These are phyloP conservation scores for Bubalus kerabau DNA, from an alignment of 2,113 vertebrate species.

Conservation along the genomic window DNA sequence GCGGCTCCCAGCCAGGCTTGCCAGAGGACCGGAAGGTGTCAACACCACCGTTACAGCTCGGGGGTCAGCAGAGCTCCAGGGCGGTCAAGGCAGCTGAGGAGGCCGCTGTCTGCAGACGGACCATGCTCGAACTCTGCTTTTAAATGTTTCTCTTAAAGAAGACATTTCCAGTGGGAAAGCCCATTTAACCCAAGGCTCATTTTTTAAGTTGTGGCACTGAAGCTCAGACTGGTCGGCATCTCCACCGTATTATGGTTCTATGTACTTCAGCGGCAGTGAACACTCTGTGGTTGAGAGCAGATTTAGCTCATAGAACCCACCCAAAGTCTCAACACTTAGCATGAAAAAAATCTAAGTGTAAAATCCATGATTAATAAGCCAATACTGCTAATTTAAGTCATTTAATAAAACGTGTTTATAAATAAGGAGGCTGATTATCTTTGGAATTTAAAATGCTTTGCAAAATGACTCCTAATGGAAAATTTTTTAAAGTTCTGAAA, in stretches of 20 bases:
- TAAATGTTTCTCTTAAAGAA: neutral
- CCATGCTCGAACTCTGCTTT: neutral
- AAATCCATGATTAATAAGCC: neutral
- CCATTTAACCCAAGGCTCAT: neutral
- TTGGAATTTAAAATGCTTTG: neutral
- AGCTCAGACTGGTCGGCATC: rapidly evolving
- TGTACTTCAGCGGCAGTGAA: rapidly evolving
- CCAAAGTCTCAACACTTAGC: no score
- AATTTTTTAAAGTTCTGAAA: neutral
- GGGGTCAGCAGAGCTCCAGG: neutral
- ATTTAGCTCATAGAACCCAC: neutral
- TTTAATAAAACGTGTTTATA: neutral
- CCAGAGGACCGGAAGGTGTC: neutral
- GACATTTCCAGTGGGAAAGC: neutral
- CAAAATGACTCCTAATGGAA: neutral
- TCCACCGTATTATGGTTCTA: rapidly evolving
- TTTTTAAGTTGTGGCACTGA: neutral
- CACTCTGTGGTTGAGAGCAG: neutral
- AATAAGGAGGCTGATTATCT: neutral
- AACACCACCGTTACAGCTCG: rapidly evolving
- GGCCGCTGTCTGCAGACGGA: neutral
- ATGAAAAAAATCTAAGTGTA: neutral
- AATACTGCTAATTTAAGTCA: neutral
- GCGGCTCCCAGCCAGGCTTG: neutral
- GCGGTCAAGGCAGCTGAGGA: rapidly evolving